Evolutionary conservation across 2,113 vertebrate species (phyloP), one percentile per base, ranked within the genome.

Genomic region (Tylochromis polylepis): DNA sequence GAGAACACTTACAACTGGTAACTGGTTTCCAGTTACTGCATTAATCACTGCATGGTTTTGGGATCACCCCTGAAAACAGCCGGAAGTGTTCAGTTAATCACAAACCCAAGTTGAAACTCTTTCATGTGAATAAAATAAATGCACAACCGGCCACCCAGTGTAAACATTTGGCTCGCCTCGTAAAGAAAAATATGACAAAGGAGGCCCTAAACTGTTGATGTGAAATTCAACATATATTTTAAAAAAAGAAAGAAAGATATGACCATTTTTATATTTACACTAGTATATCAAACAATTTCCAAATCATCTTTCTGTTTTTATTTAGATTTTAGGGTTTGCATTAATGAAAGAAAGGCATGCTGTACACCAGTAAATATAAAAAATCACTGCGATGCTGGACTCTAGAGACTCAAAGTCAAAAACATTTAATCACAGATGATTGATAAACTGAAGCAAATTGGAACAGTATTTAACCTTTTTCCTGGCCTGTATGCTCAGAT

Each of bases 401-500:
- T 67, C 34, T 18, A 5, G 60, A 72, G 29, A 84, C 29, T 87
- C n/a, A 2, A 4, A 15, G 24, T 3, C 0, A 16, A 49, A 85
- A 77, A 75, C 29, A 41, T 15, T 58, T 75, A 14, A 65, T 87
- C 46, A 51, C n/a, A 29, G 6, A 60, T 16, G 1, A 11, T 58
- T 4, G 49, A 72, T 82, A 72, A 72, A 55, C 31, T 62, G 1
- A 87, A 53, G 75, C 11, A 24, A 70, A 56, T 6, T 12, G 1
- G 2, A 36, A 9, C 5, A 82, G 27, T 78, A 55, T 83, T 79
- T 85, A 79, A 79, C 72, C 56, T 89, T 87, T 29, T 58, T 81
- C 75, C 12, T 60, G 43, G 11, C 29, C 24, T 79, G 55, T 75
- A 59, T 41, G 51, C 55, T 79, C 81, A 88, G 81, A 81, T 79